A percentile compares a stretch with the other conserved stretches of the same genome.
phyloP scores from a whole-genome alignment of 2,797 vertebrate genomes.

The Hyperoplus lanceolatus region DNA sequence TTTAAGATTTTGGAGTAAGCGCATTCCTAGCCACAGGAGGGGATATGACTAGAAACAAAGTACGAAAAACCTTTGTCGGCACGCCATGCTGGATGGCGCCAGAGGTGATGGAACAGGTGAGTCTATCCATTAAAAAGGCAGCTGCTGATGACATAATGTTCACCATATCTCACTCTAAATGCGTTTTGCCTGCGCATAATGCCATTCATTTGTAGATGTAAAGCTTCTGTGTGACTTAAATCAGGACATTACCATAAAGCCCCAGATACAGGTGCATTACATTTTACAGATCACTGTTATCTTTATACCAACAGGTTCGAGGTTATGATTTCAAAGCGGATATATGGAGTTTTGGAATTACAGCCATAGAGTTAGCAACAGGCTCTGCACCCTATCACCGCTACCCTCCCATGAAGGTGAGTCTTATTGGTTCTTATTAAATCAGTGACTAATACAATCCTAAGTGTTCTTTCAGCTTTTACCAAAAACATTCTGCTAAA shows the following conservation, averaged over 20 bases:
- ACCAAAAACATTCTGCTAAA: constrained; percentile 2
- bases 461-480: not conserved
- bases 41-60: constrained; percentile 98
- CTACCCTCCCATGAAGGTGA: constrained; percentile 99
- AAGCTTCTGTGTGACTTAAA: not conserved
- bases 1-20: constrained; percentile 96
- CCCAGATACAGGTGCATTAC: not conserved
- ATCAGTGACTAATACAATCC: not conserved
- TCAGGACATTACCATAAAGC: not conserved
- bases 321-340: constrained; percentile 99
- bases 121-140: constrained; percentile 12
- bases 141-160: not conserved
- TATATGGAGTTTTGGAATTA: constrained; percentile 99
- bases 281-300: constrained; percentile 4
- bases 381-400: constrained; percentile 98
- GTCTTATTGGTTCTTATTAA: constrained; percentile 11
- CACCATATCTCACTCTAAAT: not conserved
- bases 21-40: constrained; percentile 96
- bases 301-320: constrained; percentile 88
- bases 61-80: constrained; percentile 98
- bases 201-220: not conserved
- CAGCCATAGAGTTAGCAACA: constrained; percentile 97
- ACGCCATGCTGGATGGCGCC: constrained; percentile 99
- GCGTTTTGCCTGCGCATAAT: not conserved
- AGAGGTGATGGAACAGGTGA: constrained; percentile 99